Evolutionary conservation across 2,113 vertebrate genomes (phyloP).

Genomic region (Dolichallabes microphthalmus): DNA sequence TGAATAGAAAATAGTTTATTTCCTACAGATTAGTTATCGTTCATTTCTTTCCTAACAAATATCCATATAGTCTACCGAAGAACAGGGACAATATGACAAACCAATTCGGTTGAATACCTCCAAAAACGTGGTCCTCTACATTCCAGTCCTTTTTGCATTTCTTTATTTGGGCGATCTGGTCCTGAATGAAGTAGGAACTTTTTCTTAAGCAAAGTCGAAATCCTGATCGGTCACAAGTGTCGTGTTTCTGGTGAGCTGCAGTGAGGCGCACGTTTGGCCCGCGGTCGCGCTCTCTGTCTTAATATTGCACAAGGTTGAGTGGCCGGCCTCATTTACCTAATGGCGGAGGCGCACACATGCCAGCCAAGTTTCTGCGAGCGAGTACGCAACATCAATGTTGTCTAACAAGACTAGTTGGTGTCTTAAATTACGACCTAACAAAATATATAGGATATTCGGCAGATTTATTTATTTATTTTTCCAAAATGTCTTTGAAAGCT

Average conservation of each 20-base stretch:
- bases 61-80: background rate
- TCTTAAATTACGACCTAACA: slow-evolving; percentile 3
- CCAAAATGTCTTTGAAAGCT: background rate
- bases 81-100: slow-evolving; percentile 17
- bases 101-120: slow-evolving; percentile 42
- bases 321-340: slow-evolving; percentile 80
- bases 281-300: slow-evolving; percentile 79
- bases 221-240: slow-evolving; percentile 53
- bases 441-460: background rate
- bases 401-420: slow-evolving; percentile 1
- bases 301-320: slow-evolving; percentile 80
- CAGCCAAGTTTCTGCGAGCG: slow-evolving; percentile 64
- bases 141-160: slow-evolving; percentile 28
- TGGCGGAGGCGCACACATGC: slow-evolving; percentile 68
- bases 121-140: slow-evolving; percentile 28
- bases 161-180: slow-evolving; percentile 28
- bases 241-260: slow-evolving; percentile 65
- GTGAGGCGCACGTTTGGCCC: slow-evolving; percentile 61
- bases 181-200: slow-evolving; percentile 25
- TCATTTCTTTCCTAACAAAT: background rate
- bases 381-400: slow-evolving; percentile 29
- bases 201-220: slow-evolving; percentile 40
- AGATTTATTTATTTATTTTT: background rate
- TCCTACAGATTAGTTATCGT: background rate
- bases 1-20: slow-evolving; percentile 4